These are phyloP conservation scores for Ctenodactylus gundi DNA, from an alignment of 2,113 vertebrate genomes.

Conservation along the genomic window DNA sequence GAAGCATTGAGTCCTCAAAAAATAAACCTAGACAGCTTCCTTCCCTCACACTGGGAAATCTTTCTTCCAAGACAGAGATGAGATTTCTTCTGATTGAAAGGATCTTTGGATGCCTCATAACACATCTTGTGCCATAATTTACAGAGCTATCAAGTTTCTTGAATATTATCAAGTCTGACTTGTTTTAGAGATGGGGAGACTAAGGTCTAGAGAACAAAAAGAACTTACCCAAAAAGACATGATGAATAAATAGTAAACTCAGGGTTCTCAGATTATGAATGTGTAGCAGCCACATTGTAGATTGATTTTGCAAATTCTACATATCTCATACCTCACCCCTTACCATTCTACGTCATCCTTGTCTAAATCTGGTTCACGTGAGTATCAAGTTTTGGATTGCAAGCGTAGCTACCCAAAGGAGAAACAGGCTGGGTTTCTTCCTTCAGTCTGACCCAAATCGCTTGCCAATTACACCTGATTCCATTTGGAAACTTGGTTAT, in stretches of 20 bases:
- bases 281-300: not conserved
- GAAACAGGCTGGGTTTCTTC: not conserved
- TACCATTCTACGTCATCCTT: not conserved
- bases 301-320: not conserved
- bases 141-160: not conserved
- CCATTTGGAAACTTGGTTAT: not conserved
- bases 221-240: not conserved
- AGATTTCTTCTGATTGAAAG: not conserved
- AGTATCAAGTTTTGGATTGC: not conserved
- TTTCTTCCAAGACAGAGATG: not conserved
- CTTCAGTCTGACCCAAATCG: not conserved
- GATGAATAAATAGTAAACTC: not conserved
- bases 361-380: not conserved
- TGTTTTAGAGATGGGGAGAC: not conserved
- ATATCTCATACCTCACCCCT: not conserved
- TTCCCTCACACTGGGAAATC: not conserved
- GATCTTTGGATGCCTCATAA: not conserved
- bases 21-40: not conserved
- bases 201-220: not conserved
- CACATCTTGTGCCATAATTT: slow-evolving; percentile 8
- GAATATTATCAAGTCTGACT: not conserved
- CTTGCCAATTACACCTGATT: not conserved
- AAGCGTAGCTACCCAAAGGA: not conserved
- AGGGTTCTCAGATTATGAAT: not conserved
- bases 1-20: not conserved